These are phyloP conservation scores for Tylochromis polylepis DNA, from an alignment of 2,113 vertebrate species.

Conservation along the genomic window DNA sequence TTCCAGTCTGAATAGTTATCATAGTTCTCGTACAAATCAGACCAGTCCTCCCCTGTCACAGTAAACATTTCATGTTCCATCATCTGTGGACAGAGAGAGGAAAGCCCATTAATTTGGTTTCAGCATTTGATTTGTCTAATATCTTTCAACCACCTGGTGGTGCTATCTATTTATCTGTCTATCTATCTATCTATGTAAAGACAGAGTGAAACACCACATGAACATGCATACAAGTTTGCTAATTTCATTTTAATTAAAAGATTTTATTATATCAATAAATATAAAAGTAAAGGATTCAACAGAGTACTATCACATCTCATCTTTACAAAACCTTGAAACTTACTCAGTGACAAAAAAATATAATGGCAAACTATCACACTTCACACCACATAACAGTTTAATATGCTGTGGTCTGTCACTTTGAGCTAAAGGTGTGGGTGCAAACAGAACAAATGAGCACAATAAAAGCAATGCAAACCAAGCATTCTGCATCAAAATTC, in stretches of 20 bases:
- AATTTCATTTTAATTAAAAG: neutral
- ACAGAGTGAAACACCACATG: neutral
- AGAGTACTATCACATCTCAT: neutral
- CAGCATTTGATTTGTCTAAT: neutral
- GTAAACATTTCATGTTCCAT: neutral
- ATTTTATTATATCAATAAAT: neutral
- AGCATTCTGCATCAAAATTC: neutral
- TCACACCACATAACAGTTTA: neutral
- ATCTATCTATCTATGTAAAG: neutral
- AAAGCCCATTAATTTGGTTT: neutral
- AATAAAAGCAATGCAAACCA: neutral
- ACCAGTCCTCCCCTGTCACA: fast-evolving
- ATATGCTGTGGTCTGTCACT: neutral
- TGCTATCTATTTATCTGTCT: neutral
- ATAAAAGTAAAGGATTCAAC: neutral
- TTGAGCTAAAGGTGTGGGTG: neutral
- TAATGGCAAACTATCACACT: neutral
- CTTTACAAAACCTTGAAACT: neutral
- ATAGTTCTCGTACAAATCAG: neutral
- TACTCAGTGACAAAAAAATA: neutral
- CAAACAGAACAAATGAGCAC: neutral
- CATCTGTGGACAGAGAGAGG: neutral
- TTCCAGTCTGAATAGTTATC: neutral
- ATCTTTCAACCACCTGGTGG: neutral
- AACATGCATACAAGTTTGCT: neutral